phyloP scores from a whole-genome alignment of 2,888 invertebrate species.

The Drosophila nigritarsus region DNA sequence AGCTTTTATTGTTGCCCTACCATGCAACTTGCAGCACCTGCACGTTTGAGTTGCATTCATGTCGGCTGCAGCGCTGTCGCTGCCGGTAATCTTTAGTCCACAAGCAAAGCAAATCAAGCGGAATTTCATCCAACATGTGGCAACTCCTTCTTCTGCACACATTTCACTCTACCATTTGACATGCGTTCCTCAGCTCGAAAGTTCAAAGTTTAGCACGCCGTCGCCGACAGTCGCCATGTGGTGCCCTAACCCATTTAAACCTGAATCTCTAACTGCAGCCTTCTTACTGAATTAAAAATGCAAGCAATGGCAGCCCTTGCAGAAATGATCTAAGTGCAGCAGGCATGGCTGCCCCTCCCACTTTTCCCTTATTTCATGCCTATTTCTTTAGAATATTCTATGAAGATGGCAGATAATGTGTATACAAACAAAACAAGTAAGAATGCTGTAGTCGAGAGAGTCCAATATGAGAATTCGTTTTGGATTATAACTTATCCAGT shows the following conservation, averaged over 20 bases:
- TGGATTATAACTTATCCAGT: not conserved
- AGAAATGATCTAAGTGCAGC: conserved; percentile 52
- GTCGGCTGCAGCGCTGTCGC: conserved; percentile 30
- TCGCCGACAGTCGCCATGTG: conserved; percentile 46
- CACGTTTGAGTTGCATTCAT: conserved; percentile 40
- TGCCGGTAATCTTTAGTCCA: not conserved
- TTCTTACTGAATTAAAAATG: conserved; percentile 36
- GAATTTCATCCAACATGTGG: conserved; percentile 37
- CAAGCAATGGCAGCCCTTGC: conserved; percentile 45
- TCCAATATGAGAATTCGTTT: not conserved
- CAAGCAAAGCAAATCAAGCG: conserved; percentile 69
- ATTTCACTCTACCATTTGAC: conserved; percentile 26
- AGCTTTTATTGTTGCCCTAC: conserved; percentile 43
- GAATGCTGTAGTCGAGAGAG: not conserved
- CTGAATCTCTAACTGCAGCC: not conserved
- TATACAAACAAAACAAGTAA: not conserved
- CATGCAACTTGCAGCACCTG: not conserved
- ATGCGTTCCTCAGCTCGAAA: conserved; percentile 6
- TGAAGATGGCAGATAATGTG: not conserved
- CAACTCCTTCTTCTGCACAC: conserved; percentile 30
- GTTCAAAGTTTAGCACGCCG: conserved; percentile 35
- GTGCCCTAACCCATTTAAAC: not conserved
- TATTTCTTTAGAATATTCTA: not conserved
- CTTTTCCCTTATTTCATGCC: conserved; percentile 24
- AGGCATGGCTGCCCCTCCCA: not conserved